Evolutionary conservation across 1,140 invertebrate genomes (phyloP), one percentile per base, ranked within the genome.

Genomic region (Drosophila arizonae): DNA sequence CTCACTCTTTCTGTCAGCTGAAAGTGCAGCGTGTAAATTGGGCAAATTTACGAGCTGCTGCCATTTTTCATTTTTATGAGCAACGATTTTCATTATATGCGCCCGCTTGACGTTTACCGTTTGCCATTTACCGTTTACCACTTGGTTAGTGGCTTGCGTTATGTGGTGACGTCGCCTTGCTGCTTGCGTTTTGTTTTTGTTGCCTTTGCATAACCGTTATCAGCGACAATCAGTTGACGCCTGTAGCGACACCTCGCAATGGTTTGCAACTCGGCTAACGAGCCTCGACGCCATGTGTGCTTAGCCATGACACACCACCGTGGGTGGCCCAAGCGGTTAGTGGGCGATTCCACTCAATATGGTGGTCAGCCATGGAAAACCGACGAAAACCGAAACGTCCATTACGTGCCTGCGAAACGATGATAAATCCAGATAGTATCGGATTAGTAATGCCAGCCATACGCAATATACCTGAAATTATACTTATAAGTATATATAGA

Each of bases 51-150:
- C 81, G 54, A 66, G 48, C 64, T 54, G 66, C 55, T 61, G 70
- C 65, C 62, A 81, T 78, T 81, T 85, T 68, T 68, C 66, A 72
- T 68, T 87, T 81, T 78, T 64, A 87, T 78, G 58, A 46, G 75
- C 70, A 78, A 45, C 58, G 26, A 56, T 54, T 71, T 52, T 41
- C 28, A 61, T 48, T 79, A 41, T 24, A 41, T 36, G 33, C 46
- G 33, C 51, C 30, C 33, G 33, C 51, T 30, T 46, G 50, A 28
- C 46, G 45, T 33, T 33, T 48, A 64, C 56, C 56, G 41, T 46
- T 58, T 13, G 24, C 30, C 43, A 33, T 52, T 65, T 36, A n/a
- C 60, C 45, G 17, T 63, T 33, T 61, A 54, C 56, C 56, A n/a
- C 28, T 41, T 21, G 33, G 21, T 30, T 15, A 6, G 39, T 4